Evolutionary conservation across 2,888 invertebrate species (phyloP), one percentile per base, ranked within the genome.

Genomic region (Cylloceria caligata): DNA sequence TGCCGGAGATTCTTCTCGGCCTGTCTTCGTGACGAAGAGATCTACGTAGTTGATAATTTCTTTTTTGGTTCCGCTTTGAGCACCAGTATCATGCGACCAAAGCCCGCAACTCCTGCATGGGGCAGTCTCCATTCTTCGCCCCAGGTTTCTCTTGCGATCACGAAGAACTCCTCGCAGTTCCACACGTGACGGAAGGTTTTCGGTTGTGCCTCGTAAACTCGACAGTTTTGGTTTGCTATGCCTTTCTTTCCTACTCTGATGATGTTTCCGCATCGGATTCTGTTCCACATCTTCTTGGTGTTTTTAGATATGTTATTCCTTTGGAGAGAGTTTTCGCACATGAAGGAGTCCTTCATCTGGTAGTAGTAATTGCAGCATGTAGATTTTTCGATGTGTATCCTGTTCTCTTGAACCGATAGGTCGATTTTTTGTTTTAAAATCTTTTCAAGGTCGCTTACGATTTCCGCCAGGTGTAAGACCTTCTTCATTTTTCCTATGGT

Each of bases 221-320:
- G 21, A 55, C 24, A 55, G 21, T 55, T 55, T 55, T 55, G 24
- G 52, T 55, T 21, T 24, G 21, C 52, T 55, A 24, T 55, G 21
- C 52, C 52, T 55, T 55, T 55, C 11, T 55, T 55, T 34, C 45
- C 45, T 45, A 4, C 45, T 45, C 45, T 45, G 3, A 13, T 45
- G 45, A 45, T n/a, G 45, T 45, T 45, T 45, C 45, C n/a, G n/a
- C n/a, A n/a, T n/a, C 52, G 52, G 24, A 55, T 55, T 55, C 52
- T 55, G 24, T 24, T 55, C 24, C 52, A 55, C 27, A 9, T 55
- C 9, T 9, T 55, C 52, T 55, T 55, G 52, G 1, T 1, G 52
- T 24, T 24, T 9, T 55, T 24, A 1, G 52, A 1, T 55, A 55
- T 24, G 24, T 13, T 55, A 11, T 24, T 24, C 1, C 52, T 55